Percentiles rank a stretch among this genome's conserved stretches.
Evolutionary conservation across 1,140 invertebrate species (phyloP).

Genomic region (Liolophura sinensis): DNA sequence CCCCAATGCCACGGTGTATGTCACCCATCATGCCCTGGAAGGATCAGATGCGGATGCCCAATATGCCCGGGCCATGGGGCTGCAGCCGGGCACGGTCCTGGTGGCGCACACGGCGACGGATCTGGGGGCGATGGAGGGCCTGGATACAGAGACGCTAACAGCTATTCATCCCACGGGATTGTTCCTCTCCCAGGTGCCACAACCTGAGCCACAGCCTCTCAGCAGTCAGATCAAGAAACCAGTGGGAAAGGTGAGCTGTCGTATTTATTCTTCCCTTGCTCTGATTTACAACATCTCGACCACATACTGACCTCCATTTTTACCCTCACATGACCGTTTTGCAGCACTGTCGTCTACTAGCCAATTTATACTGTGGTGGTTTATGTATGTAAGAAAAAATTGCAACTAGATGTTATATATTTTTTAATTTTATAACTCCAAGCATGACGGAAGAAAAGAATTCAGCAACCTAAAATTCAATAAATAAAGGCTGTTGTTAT

Average conservation of each 20-base stretch:
- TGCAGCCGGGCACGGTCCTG: slow-evolving; percentile 18
- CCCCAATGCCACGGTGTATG: slow-evolving; percentile 7
- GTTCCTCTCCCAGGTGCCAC: slow-evolving; percentile 8
- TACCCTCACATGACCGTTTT: neutral
- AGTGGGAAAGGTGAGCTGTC: slow-evolving; percentile 40
- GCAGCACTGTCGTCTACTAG: neutral
- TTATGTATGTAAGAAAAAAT: neutral
- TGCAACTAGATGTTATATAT: neutral
- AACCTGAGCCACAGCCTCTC: neutral
- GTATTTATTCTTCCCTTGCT: neutral
- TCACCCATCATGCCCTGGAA: slow-evolving; percentile 21
- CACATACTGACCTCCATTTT: neutral
- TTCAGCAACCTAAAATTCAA: no score
- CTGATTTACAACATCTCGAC: neutral
- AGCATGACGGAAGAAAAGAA: no score
- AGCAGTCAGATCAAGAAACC: slow-evolving; percentile 35
- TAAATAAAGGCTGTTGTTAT: no score
- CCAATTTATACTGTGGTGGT: neutral
- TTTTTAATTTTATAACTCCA: no score
- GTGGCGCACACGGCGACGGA: slow-evolving; percentile 7
- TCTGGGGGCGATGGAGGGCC: slow-evolving; percentile 1
- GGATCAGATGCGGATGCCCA: slow-evolving; percentile 8
- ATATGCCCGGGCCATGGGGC: slow-evolving; percentile 11
- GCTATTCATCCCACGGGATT: slow-evolving; percentile 5
- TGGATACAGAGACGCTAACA: slow-evolving; percentile 12